phyloP scores from a whole-genome alignment of 2,888 invertebrate genomes.

The Drosophila buzzatii region DNA sequence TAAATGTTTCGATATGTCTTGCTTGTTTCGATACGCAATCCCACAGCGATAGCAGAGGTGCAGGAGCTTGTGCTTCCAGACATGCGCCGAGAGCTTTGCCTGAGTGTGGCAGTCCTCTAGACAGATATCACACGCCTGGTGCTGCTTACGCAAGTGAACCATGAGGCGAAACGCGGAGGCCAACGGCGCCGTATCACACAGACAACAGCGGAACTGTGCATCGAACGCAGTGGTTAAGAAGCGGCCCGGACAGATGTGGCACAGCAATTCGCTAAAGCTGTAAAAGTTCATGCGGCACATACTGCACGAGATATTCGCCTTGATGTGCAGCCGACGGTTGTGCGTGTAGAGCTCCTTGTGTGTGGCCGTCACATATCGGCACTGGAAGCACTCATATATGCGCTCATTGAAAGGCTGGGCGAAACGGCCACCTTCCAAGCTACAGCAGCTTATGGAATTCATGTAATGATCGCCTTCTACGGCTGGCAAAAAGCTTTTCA shows the following conservation, averaged over 20 bases:
- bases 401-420: conserved; percentile 86
- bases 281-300: conserved; percentile 95
- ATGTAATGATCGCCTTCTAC: conserved; percentile 87
- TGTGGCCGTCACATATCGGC: conserved; percentile 90
- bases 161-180: conserved; percentile 95
- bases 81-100: conserved; percentile 91
- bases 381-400: conserved; percentile 94
- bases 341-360: conserved; percentile 95
- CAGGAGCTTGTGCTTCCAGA: conserved; percentile 95
- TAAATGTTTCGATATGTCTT: conserved; percentile 94
- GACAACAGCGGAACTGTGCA: conserved; percentile 92
- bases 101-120: conserved; percentile 93
- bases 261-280: conserved; percentile 94
- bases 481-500: conserved; percentile 87
- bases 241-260: conserved; percentile 93
- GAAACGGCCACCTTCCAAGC: conserved; percentile 86
- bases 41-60: conserved; percentile 95
- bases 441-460: conserved; percentile 90
- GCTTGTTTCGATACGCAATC: conserved; percentile 94
- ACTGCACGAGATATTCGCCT: conserved; percentile 92
- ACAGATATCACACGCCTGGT: conserved; percentile 95
- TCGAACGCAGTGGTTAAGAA: conserved; percentile 86
- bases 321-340: conserved; percentile 94
- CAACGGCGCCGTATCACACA: conserved; percentile 91
- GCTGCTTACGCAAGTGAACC: conserved; percentile 94